Evolutionary conservation across 2,113 vertebrate species (phyloP).

Genomic region (Bos indicus): DNA sequence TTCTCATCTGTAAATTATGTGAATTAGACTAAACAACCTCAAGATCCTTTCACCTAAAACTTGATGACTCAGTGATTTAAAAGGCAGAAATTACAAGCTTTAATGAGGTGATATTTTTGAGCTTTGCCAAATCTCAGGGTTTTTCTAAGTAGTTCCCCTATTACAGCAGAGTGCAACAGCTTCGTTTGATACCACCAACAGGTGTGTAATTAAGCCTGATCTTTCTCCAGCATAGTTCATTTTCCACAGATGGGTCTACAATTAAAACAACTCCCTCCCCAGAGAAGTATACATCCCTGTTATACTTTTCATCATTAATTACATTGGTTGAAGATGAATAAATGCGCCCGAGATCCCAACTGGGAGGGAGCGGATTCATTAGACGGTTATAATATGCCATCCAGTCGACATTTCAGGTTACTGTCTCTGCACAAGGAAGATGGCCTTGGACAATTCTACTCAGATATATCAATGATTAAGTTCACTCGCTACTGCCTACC

Average conservation of each 20-base stretch:
- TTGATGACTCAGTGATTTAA: slow-evolving; percentile 52
- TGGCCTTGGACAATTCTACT: slow-evolving; percentile 56
- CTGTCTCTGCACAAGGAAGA: slow-evolving; percentile 66
- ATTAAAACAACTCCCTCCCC: slow-evolving; percentile 83
- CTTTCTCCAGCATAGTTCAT: slow-evolving; percentile 77
- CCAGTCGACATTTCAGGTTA: slow-evolving; percentile 68
- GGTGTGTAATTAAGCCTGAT: slow-evolving; percentile 83
- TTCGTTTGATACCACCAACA: slow-evolving; percentile 78
- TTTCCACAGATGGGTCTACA: slow-evolving; percentile 80
- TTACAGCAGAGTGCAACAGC: slow-evolving; percentile 71
- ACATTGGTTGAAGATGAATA: slow-evolving; percentile 80
- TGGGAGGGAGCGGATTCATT: slow-evolving; percentile 79
- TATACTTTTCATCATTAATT: slow-evolving; percentile 84
- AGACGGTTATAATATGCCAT: slow-evolving; percentile 80
- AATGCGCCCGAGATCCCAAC: slow-evolving; percentile 75
- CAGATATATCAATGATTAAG: slow-evolving; percentile 52
- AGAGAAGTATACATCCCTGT: slow-evolving; percentile 78
- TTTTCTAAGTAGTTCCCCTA: slow-evolving; percentile 58
- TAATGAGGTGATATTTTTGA: slow-evolving; percentile 61
- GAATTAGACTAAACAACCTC: slow-evolving; percentile 50
- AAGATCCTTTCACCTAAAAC: slow-evolving; percentile 20
- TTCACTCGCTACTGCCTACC: neutral
- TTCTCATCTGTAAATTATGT: slow-evolving; percentile 39
- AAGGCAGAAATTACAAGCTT: slow-evolving; percentile 49
- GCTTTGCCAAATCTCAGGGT: slow-evolving; percentile 63